phyloP scores from a whole-genome alignment of 2,113 vertebrate genomes.

The Prionailurus viverrinus region DNA sequence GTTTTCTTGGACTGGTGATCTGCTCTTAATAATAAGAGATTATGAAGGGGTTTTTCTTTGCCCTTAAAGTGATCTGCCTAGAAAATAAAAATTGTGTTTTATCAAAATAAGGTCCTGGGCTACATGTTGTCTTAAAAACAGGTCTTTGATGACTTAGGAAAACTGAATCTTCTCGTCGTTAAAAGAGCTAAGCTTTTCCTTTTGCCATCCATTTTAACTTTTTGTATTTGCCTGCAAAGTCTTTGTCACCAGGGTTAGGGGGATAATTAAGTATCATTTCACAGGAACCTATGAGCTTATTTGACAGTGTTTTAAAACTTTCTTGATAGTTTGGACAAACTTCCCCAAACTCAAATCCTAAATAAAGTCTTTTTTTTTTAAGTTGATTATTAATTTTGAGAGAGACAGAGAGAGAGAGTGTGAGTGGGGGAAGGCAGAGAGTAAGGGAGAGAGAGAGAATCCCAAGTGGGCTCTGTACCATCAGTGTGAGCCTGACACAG shows the following conservation, averaged over 20 bases:
- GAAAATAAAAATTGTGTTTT: not conserved
- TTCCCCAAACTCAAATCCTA: not conserved
- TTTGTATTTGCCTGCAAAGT: not conserved
- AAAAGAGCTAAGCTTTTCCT: not conserved
- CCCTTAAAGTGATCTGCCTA: not conserved
- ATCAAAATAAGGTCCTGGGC: not conserved
- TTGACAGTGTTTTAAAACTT: not conserved
- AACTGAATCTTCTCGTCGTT: not conserved
- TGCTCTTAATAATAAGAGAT: not conserved
- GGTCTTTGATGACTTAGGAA: not conserved
- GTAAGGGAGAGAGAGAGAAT: no score
- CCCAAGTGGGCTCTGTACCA: no score
- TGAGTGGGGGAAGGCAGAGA: no score
- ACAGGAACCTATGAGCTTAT: not conserved
- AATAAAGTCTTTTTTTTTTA: not conserved
- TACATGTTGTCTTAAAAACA: not conserved
- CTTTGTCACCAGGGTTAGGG: not conserved
- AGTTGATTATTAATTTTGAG: no score
- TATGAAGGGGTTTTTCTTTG: not conserved
- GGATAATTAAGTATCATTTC: not conserved
- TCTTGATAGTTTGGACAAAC: not conserved
- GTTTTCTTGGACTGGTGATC: not conserved
- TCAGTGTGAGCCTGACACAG: no score
- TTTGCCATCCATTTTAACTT: not conserved
- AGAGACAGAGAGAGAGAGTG: no score